These are phyloP conservation scores for Zaprionus ghesquierei DNA, from an alignment of 1,140 invertebrate species.

Conservation along the genomic window DNA sequence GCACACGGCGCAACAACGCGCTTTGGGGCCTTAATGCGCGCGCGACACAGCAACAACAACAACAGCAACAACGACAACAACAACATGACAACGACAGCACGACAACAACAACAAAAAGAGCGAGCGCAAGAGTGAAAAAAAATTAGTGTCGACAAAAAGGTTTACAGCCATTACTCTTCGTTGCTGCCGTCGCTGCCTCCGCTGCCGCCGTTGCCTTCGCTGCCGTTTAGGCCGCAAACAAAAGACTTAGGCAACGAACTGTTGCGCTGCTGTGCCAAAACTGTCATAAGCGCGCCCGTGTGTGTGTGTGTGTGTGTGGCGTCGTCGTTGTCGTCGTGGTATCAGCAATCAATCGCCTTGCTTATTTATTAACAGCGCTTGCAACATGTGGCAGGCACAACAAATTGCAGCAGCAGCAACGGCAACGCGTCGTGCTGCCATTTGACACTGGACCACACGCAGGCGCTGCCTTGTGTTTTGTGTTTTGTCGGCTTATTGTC, in stretches of 20 bases:
- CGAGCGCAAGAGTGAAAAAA: constrained; percentile 50
- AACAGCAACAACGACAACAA: constrained; percentile 30
- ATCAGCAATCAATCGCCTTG: constrained; percentile 72
- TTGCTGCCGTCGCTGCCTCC: constrained; percentile 9
- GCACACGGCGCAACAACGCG: constrained; percentile 52
- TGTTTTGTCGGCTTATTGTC: constrained; percentile 52
- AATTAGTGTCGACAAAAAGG: constrained; percentile 81
- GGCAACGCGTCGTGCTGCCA: not conserved
- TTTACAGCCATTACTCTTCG: constrained; percentile 80
- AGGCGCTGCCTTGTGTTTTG: constrained; percentile 39
- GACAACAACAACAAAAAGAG: constrained; percentile 1
- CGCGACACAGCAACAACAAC: constrained; percentile 48
- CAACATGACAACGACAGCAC: constrained; percentile 27
- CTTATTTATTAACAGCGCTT: constrained; percentile 70
- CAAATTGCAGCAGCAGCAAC: too few relatives aligned
- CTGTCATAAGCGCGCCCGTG: constrained; percentile 70
- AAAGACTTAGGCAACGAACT: constrained; percentile 81
- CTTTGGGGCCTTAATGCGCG: constrained; percentile 75
- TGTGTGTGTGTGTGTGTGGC: constrained; percentile 71
- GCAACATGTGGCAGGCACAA: constrained; percentile 22
- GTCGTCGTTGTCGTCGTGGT: constrained; percentile 40
- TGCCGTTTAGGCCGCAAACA: constrained; percentile 68
- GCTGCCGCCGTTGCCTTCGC: constrained; percentile 4
- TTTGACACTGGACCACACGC: constrained; percentile 53
- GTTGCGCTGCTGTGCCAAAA: constrained; percentile 68